phyloP scores from a whole-genome alignment of 2,113 vertebrate genomes.

The Furnarius figulus region DNA sequence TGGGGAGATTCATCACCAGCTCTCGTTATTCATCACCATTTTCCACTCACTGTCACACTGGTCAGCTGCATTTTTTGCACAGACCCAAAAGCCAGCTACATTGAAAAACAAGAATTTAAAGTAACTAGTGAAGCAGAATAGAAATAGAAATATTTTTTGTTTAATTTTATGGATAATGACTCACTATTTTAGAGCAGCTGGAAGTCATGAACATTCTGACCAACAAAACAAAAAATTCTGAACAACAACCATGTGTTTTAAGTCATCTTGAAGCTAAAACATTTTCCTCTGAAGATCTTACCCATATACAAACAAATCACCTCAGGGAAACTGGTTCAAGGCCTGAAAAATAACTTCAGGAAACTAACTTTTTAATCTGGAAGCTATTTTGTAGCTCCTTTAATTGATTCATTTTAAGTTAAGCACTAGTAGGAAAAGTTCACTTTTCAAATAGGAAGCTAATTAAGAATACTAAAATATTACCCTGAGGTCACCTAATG shows the following conservation, averaged over 20 bases:
- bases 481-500: neutral
- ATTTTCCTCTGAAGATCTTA: neutral
- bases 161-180: neutral
- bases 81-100: neutral
- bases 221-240: neutral
- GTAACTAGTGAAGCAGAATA: neutral
- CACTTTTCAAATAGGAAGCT: neutral
- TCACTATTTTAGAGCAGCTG: neutral
- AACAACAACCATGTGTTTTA: neutral
- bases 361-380: neutral
- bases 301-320: neutral
- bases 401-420: neutral
- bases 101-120: neutral
- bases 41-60: neutral
- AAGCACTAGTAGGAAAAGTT: neutral
- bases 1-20: neutral
- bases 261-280: neutral
- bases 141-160: neutral
- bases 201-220: neutral
- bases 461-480: neutral
- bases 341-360: neutral
- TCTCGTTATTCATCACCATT: neutral
- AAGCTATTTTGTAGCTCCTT: neutral
- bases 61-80: neutral
- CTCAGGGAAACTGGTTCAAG: neutral